Conservation (phyloP, 2,888 invertebrate genomes). For the Sarcophaga rosellei region DNA sequence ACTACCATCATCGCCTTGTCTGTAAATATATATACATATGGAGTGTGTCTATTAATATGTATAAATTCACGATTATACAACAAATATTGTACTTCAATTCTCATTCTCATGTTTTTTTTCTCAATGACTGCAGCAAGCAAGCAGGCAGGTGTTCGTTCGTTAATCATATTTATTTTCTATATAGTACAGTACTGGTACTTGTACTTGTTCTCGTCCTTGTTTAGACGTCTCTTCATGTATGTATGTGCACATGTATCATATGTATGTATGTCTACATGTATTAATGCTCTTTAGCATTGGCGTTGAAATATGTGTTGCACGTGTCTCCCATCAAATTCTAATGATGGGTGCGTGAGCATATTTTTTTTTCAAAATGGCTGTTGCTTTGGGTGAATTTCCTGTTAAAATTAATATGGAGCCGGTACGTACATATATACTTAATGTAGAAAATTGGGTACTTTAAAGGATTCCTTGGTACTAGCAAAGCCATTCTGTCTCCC, state of each 20-base stretch:
- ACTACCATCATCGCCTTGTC: slow-evolving; percentile 80
- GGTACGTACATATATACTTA: background rate
- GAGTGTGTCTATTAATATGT: background rate
- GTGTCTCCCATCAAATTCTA: slow-evolving; percentile 44
- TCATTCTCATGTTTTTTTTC: too few relatives aligned
- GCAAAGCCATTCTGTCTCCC: too few relatives aligned
- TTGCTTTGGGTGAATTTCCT: background rate
- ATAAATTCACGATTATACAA: slow-evolving; percentile 13
- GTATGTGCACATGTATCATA: background rate
- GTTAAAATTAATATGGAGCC: slow-evolving; percentile 7
- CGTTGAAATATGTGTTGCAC: slow-evolving; percentile 53
- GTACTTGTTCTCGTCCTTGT: background rate
- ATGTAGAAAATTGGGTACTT: background rate
- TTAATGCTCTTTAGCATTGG: slow-evolving; percentile 15
- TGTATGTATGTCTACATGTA: slow-evolving; percentile 3
- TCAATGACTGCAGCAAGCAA: too few relatives aligned
- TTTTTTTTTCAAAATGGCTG: background rate
- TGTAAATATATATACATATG: slow-evolving; percentile 59
- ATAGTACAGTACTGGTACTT: too few relatives aligned
- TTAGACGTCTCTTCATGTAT: background rate
- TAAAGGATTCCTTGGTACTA: too few relatives aligned
- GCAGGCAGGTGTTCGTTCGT: slow-evolving; percentile 20
- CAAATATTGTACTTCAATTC: too few relatives aligned
- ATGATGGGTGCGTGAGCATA: slow-evolving; percentile 31
- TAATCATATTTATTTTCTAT: slow-evolving; percentile 10